Evolutionary conservation across 2,888 invertebrate species (phyloP), one percentile per base, ranked within the genome.

Genomic region (Drosophila macrothrix): DNA sequence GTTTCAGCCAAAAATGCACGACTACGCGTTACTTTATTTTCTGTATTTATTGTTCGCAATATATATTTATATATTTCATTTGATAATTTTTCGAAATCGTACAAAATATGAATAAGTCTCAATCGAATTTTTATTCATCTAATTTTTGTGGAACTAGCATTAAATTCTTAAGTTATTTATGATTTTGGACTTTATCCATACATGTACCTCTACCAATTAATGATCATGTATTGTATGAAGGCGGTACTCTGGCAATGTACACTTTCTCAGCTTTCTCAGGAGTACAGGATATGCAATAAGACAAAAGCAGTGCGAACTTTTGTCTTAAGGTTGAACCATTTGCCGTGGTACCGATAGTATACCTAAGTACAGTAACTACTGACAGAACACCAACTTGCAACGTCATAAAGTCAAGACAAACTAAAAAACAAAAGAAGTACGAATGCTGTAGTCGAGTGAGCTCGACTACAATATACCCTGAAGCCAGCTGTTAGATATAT

Each of bases 331-430:
- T 77, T 56, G 37, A 43, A 39, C 56, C 60, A 61, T 63, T 54
- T 29, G 31, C 33, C 52, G 33, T 19, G 49, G 31, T 49, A 58
- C 22, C 28, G 35, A 43, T 31, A 35, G 64, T 35, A 31, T 59
- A 37, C 41, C 35, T 52, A 61, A 50, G 60, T 59, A 59, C 71
- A 55, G 64, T 62, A 54, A 59, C 65, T 46, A 73, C 56, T 66
- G 67, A 53, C 65, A 68, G 31, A 39, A 41, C 69, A 75, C 54
- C 87, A 86, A 86, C 84, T 84, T 84, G 84, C 70, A 73, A 71
- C 69, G 74, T 67, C 70, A 80, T 84, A 84, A 84, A 86, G 43
- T 67, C 81, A 70, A 80, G 67, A 71, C 56, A 78, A 77, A 80
- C 87, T 73, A 73, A 74, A 84, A 80, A 84, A 68, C 83, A 65